Conservation (phyloP, 2,113 vertebrate genomes). For the Benthochromis sp. region DNA sequence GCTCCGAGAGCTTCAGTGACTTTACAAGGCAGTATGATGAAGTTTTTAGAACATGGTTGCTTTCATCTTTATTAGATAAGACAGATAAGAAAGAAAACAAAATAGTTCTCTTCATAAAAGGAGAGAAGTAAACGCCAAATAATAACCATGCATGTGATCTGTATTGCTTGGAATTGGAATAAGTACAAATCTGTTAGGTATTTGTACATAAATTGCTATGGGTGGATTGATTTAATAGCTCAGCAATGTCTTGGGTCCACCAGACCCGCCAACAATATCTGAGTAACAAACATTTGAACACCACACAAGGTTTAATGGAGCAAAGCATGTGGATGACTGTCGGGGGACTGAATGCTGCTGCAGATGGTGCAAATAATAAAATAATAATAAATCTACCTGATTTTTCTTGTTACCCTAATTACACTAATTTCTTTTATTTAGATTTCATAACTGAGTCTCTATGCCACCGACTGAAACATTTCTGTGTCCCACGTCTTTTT, state of each 20-base stretch:
- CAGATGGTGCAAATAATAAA: background rate
- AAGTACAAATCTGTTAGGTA: background rate
- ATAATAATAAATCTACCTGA: background rate
- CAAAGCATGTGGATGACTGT: background rate
- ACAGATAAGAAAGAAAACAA: background rate
- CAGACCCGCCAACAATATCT: background rate
- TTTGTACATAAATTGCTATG: accelerated
- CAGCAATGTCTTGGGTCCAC: background rate
- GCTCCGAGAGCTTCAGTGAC: background rate
- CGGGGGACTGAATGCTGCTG: accelerated
- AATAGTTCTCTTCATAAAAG: background rate
- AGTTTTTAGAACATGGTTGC: background rate
- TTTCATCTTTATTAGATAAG: background rate
- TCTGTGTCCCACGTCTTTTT: background rate
- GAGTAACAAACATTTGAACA: background rate
- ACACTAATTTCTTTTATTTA: accelerated
- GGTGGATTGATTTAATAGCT: background rate
- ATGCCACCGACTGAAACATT: background rate
- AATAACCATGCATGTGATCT: background rate
- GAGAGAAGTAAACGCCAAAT: background rate
- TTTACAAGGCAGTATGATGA: background rate
- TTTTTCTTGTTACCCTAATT: background rate
- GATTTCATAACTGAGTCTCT: background rate
- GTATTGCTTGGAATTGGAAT: background rate
- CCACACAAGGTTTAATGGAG: background rate